phyloP scores from a whole-genome alignment of 2,888 invertebrate genomes.

The Noctua comes region DNA sequence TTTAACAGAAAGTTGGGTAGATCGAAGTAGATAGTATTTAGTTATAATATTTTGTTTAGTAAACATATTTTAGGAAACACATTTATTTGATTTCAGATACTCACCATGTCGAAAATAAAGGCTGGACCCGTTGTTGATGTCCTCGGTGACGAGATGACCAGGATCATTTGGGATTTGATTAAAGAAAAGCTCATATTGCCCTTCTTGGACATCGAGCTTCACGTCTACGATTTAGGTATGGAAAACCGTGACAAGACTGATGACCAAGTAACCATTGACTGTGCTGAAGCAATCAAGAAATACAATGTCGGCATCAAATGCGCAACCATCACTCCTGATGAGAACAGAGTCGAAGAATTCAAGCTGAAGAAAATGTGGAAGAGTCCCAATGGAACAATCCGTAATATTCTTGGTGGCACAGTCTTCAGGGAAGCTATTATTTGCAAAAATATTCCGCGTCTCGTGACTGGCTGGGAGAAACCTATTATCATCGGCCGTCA shows the following conservation, averaged over 20 bases:
- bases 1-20: conserved; percentile 2
- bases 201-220: conserved; percentile 98
- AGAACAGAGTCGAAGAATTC: conserved; percentile 97
- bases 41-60: not conserved
- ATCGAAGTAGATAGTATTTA: not conserved
- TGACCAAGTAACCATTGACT: conserved; percentile 98
- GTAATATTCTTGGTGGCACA: conserved; percentile 96
- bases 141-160: conserved; percentile 98
- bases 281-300: conserved; percentile 98
- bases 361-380: conserved; percentile 97
- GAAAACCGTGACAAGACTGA: conserved; percentile 98
- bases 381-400: conserved; percentile 96
- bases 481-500: conserved; percentile 99
- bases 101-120: conserved; percentile 91
- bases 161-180: conserved; percentile 99
- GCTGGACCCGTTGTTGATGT: conserved; percentile 97
- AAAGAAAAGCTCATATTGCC: conserved; percentile 99
- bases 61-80: conserved; percentile 9
- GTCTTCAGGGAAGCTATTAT: conserved; percentile 96
- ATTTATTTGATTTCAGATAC: conserved; percentile 54
- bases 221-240: conserved; percentile 98
- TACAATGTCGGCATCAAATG: conserved; percentile 99
- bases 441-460: conserved; percentile 97
- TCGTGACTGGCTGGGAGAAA: conserved; percentile 98
- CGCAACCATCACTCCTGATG: conserved; percentile 99